Percentiles rank a stretch among this genome's conserved stretches.
Evolutionary conservation across 2,113 vertebrate species (phyloP).

Genomic region (Archilochus colubris): DNA sequence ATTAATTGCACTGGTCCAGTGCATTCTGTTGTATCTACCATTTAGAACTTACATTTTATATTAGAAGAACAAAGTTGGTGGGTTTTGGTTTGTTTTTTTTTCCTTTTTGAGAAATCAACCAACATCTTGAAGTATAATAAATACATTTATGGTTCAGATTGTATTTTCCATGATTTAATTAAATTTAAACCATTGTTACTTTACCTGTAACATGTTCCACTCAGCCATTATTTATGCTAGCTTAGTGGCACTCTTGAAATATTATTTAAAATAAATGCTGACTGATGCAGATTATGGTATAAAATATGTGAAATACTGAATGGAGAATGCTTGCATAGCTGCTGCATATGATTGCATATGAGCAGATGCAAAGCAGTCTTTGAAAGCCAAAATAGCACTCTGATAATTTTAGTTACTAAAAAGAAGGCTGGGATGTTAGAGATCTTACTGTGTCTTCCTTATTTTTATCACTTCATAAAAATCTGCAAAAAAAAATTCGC

Average conservation of each 20-base stretch:
- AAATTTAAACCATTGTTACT: not conserved
- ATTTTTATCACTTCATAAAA: not conserved
- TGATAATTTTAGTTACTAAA: not conserved
- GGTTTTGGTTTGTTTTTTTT: not conserved
- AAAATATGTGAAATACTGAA: not conserved
- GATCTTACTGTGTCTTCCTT: not conserved
- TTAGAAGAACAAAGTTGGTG: not conserved
- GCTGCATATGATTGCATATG: not conserved
- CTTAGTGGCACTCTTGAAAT: not conserved
- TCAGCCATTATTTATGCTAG: not conserved
- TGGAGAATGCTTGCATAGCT: not conserved
- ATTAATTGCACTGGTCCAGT: not conserved
- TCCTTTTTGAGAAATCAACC: not conserved
- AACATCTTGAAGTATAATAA: not conserved
- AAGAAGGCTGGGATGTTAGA: not conserved
- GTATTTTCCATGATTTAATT: not conserved
- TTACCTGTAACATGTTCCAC: not conserved
- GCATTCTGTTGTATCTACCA: not conserved
- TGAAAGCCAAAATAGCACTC: not conserved
- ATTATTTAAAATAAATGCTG: not conserved
- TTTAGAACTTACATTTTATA: not conserved
- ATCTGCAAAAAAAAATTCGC: not conserved
- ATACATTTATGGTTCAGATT: not conserved
- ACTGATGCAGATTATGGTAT: not conserved
- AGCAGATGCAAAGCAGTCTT: not conserved